phyloP scores from a whole-genome alignment of 2,113 vertebrate genomes.

The Phalacrocorax carbo region DNA sequence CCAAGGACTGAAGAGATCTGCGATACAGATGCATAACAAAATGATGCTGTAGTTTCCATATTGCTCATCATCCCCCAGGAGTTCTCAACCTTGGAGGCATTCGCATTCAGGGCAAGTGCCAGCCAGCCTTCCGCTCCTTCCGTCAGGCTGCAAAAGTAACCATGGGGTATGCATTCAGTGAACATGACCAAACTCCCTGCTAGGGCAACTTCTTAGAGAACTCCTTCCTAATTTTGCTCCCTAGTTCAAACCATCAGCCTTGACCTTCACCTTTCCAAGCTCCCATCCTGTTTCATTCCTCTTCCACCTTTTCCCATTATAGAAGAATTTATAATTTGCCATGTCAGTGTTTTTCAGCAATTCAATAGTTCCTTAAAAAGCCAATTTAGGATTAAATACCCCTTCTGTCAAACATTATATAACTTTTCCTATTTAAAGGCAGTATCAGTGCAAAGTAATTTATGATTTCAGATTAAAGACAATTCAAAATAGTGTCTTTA shows the following conservation, averaged over 20 bases:
- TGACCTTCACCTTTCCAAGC: not conserved
- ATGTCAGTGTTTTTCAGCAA: not conserved
- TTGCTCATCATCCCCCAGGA: not conserved
- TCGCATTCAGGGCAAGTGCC: accelerated
- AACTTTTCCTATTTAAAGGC: slow-evolving; percentile 41
- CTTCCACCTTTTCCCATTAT: not conserved
- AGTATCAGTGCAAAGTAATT: not conserved
- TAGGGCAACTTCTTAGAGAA: not conserved
- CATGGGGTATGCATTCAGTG: accelerated
- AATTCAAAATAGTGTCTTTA: not conserved
- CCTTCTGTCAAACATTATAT: not conserved
- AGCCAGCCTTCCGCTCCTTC: not conserved
- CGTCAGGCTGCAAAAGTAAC: accelerated
- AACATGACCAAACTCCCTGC: not conserved
- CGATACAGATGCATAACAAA: not conserved
- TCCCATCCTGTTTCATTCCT: not conserved
- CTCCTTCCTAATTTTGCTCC: not conserved
- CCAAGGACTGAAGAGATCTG: not conserved
- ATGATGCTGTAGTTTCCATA: accelerated
- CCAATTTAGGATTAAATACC: slow-evolving; percentile 6
- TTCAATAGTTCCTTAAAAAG: not conserved
- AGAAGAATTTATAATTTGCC: not conserved
- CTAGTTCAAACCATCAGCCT: not conserved
- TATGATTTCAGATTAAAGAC: slow-evolving; percentile 6
- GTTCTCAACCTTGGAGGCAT: not conserved